Evolutionary conservation across 2,113 vertebrate species (phyloP), one percentile per base, ranked within the genome.

Genomic region (Labeo rohita): DNA sequence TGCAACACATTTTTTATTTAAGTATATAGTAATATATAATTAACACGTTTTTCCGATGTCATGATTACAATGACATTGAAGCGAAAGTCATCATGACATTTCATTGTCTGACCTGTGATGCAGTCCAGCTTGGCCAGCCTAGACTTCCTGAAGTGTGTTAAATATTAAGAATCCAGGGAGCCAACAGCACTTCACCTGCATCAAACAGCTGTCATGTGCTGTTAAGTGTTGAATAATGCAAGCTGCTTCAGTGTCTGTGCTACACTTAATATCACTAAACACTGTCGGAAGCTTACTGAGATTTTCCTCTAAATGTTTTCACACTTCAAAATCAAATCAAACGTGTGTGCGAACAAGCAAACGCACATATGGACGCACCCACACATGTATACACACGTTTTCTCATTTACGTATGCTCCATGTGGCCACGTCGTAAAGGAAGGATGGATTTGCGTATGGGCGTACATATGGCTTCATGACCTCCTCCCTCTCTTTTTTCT

Each of bases 211-310:
- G 80, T 49, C 45, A 66, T 47, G n/a, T 68, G 63, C 61, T 52
- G 23, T 82, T 82, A 12, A 68, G 45, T 21, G 45, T 28, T 28
- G 6, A 50, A 50, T 68, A 12, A 68, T 77, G 45, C 61, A 68
- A 52, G 23, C 91, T 89, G 91, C 89, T 92, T 93, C 91, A 91
- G 91, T 89, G 90, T 93, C 87, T 92, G 90, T 75, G 84, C 89
- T 89, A 92, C 91, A 89, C 90, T 92, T 91, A 92, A 89, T 87
- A 84, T 80, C 84, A 90, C 88, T 91, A 90, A 93, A 92, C 36
- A 85, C 70, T 47, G 21, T 73, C 12, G 21, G 21, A 47, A 12
- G 43, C 39, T 73, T 47, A 1, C 21, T 28, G n/a, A 23, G 6
- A 75, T 54, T 52, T 54, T 13, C 15, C 15, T 77, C 12, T 10